A percentile compares a stretch with the other conserved stretches of the same genome.
Evolutionary conservation across 2,113 vertebrate genomes (phyloP).

Genomic region (Microcebus lehilahytsara): DNA sequence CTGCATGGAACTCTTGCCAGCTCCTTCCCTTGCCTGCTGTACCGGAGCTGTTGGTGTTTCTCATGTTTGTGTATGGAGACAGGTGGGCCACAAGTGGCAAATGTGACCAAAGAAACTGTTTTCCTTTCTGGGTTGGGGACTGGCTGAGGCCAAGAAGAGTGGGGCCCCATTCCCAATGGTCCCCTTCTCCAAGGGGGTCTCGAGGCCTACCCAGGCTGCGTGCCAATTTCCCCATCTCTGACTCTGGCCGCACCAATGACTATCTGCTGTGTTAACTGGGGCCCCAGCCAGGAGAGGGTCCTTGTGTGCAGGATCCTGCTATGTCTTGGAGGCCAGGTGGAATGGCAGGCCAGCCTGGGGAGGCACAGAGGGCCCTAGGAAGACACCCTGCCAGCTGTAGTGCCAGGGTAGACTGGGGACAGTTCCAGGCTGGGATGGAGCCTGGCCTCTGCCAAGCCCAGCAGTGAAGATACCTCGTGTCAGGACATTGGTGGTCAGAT

Average conservation of each 20-base stretch:
- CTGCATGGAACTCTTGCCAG: background rate
- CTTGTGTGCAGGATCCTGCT: background rate
- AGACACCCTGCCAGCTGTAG: background rate
- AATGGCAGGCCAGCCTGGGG: background rate
- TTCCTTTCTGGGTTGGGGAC: background rate
- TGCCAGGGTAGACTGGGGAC: background rate
- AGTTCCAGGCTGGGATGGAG: background rate
- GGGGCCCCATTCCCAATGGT: fast-evolving
- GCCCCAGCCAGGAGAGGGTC: background rate
- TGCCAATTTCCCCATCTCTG: background rate
- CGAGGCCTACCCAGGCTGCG: background rate
- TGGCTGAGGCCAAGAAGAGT: background rate
- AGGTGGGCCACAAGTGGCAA: background rate
- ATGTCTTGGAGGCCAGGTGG: background rate
- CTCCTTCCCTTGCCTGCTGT: background rate
- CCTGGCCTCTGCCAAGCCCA: background rate
- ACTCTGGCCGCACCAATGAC: too few species aligned
- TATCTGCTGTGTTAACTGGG: background rate
- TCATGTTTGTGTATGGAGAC: background rate
- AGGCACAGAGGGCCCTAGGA: background rate
- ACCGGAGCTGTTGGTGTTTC: background rate
- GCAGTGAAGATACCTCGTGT: background rate
- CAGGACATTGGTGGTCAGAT: background rate
- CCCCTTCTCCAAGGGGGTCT: background rate
- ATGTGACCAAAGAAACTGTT: background rate